These are phyloP conservation scores for Epinotia ramella DNA, from an alignment of 2,888 invertebrate genomes.

Conservation along the genomic window DNA sequence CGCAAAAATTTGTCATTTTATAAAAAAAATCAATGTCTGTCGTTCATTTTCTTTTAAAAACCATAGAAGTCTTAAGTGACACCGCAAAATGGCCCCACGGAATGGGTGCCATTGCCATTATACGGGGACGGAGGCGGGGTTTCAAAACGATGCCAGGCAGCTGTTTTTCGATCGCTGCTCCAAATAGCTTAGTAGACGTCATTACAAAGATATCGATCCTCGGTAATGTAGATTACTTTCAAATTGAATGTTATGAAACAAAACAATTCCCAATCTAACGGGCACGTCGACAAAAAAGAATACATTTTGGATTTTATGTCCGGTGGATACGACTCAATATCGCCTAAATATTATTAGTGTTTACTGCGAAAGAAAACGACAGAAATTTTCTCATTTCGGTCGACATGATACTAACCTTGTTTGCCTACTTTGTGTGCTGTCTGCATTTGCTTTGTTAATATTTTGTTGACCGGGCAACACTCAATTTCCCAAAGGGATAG, in stretches of 20 bases:
- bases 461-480: slow-evolving; percentile 21
- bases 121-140: no score
- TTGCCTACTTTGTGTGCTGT: slow-evolving; percentile 14
- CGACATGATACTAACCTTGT: slow-evolving; percentile 1
- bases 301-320: background rate
- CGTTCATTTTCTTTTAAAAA: no score
- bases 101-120: no score
- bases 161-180: no score
- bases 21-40: no score
- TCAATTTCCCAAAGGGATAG: slow-evolving; percentile 22
- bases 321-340: background rate
- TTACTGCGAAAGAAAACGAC: slow-evolving; percentile 7
- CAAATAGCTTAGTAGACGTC: no score
- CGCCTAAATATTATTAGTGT: background rate
- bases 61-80: no score
- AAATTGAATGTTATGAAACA: slow-evolving; percentile 1
- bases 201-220: no score
- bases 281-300: background rate
- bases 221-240: background rate
- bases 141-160: no score
- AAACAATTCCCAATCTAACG: background rate
- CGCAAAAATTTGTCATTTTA: no score
- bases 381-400: slow-evolving; percentile 14
- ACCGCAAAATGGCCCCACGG: no score
- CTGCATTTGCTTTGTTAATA: slow-evolving; percentile 25